phyloP scores from a whole-genome alignment of 2,888 invertebrate species.

The Gymnosoma rotundatum region DNA sequence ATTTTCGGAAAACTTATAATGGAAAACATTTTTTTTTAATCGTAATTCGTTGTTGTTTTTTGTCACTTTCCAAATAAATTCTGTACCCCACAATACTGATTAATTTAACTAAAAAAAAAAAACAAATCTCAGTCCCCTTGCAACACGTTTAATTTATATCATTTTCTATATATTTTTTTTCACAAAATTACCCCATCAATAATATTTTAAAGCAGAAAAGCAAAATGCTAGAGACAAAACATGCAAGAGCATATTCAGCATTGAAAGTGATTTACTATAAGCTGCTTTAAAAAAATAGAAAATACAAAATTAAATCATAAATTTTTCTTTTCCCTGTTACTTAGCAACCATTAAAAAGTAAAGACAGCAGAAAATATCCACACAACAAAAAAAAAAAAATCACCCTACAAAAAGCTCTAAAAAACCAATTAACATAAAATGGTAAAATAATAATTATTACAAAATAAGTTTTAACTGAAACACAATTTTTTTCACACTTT shows the following conservation, averaged over 20 bases:
- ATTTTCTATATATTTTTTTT: neutral
- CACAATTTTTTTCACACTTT: too few relatives aligned
- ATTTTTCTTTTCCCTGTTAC: neutral
- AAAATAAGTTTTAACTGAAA: too few relatives aligned
- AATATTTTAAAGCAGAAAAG: too few relatives aligned
- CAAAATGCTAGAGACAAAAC: neutral
- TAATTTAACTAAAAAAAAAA: too few relatives aligned
- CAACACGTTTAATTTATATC: neutral
- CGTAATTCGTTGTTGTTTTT: too few relatives aligned
- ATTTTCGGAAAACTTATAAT: too few relatives aligned
- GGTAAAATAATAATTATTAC: too few relatives aligned
- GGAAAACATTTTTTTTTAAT: too few relatives aligned
- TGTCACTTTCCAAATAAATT: neutral
- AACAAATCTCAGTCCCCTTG: neutral
- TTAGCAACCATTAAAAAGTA: neutral
- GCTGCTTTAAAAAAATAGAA: slow-evolving; percentile 13
- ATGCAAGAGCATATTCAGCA: slow-evolving; percentile 6
- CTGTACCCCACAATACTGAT: too few relatives aligned
- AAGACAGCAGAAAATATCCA: neutral
- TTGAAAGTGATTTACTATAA: neutral
- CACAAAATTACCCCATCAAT: neutral
- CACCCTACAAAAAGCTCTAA: neutral
- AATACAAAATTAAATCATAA: slow-evolving; percentile 5
- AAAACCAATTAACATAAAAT: too few relatives aligned
- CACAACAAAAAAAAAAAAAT: neutral